Evolutionary conservation across 2,888 invertebrate species (phyloP).

Genomic region (Apodemia mormo): DNA sequence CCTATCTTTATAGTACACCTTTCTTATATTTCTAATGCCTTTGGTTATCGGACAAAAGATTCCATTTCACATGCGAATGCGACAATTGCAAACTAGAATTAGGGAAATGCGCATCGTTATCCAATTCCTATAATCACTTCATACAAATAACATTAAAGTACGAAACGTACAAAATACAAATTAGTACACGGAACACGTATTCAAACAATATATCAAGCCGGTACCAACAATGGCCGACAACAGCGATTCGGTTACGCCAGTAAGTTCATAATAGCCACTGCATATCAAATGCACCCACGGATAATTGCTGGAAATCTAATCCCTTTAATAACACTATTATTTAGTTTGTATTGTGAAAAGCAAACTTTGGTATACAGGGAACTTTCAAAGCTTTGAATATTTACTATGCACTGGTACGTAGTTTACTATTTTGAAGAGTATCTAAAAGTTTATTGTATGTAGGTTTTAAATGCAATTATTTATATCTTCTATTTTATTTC

Average conservation of each 20-base stretch:
- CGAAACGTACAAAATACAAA: constrained; percentile 4
- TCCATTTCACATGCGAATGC: neutral
- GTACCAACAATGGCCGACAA: constrained; percentile 1
- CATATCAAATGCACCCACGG: constrained; percentile 28
- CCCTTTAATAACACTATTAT: constrained; percentile 37
- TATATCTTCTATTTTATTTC: too few species aligned
- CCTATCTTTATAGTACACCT: too few species aligned
- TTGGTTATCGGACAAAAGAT: too few species aligned
- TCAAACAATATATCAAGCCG: constrained; percentile 24
- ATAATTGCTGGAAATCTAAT: constrained; percentile 36
- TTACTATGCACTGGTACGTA: neutral
- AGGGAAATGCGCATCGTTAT: constrained; percentile 12
- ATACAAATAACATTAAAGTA: constrained; percentile 6
- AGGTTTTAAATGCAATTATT: too few species aligned
- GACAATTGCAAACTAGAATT: constrained; percentile 1
- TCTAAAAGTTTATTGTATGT: too few species aligned
- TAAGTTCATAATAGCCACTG: constrained; percentile 30
- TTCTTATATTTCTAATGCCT: too few species aligned
- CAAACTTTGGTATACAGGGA: neutral
- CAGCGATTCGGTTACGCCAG: constrained; percentile 18
- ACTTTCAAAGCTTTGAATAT: neutral
- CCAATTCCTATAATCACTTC: constrained; percentile 6
- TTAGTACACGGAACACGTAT: constrained; percentile 23
- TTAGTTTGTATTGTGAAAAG: constrained; percentile 8
- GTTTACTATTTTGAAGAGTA: too few species aligned